Evolutionary conservation across 2,113 vertebrate species (phyloP).

Genomic region (Myotis davidii): DNA sequence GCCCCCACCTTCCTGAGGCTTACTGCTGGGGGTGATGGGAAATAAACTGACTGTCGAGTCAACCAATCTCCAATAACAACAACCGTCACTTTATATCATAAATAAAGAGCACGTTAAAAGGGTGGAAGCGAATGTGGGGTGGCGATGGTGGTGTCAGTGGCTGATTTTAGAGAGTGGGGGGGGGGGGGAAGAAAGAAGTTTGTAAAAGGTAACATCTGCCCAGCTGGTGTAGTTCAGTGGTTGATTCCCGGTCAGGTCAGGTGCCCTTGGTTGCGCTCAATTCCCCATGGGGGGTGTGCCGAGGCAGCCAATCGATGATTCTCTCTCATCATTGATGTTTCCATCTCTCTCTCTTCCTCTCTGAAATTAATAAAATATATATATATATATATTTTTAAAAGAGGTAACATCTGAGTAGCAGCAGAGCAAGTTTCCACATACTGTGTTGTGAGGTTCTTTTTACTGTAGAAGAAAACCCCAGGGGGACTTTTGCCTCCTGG

Average conservation of each 20-base stretch:
- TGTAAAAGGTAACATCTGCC: neutral
- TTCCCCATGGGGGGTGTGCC: too few relatives aligned
- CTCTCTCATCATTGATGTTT: neutral
- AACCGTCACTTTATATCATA: neutral
- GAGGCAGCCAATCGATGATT: too few relatives aligned
- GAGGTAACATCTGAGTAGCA: neutral
- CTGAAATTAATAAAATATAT: neutral
- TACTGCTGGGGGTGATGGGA: neutral
- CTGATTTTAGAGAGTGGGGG: neutral
- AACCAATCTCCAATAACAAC: neutral
- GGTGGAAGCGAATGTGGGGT: fast-evolving
- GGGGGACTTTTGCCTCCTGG: too few relatives aligned
- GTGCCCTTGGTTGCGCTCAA: too few relatives aligned
- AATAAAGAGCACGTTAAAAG: neutral
- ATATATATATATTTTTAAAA: neutral
- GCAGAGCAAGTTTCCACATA: fast-evolving
- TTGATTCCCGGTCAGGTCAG: too few relatives aligned
- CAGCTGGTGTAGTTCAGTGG: too few relatives aligned
- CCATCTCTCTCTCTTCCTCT: neutral
- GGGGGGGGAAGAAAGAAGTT: neutral
- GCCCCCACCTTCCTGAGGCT: neutral
- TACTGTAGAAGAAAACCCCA: neutral
- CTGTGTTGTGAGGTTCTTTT: neutral
- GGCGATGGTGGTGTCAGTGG: neutral
- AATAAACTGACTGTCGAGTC: neutral